Evolutionary conservation across 2,888 invertebrate species (phyloP), one percentile per base, ranked within the genome.

Genomic region (Spilosoma lubricipeda): DNA sequence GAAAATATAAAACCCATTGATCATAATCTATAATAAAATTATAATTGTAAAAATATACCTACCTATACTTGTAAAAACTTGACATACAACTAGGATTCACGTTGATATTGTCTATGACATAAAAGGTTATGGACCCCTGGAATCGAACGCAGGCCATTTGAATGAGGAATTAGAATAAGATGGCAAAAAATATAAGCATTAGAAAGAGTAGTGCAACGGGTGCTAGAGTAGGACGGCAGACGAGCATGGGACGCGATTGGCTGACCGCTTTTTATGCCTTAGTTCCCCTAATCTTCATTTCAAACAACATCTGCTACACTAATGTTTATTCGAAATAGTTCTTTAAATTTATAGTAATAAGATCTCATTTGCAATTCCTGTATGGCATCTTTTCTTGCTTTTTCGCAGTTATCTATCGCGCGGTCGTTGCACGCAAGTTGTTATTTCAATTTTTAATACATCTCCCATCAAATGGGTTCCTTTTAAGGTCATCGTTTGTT

Each of bases 261-360:
- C 92, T 94, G 94, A 93, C 94, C 93, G 90, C 91, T 95, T 95
- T 95, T 95, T 95, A 95, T 95, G 93, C 91, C 86, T 95, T 94
- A 95, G 94, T 95, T 95, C 95, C 95, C 95, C 95, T 95, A 95
- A 95, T 95, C 94, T 95, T 94, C 90, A 91, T 94, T 94, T 93
- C 91, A 92, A 93, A 91, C 90, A 93, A 93, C 95, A 95, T 95
- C 95, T 95, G 95, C 94, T 90, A 83, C 90, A 88, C 87, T 93
- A 91, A 94, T 94, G 92, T 93, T 91, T 92, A 93, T 92, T 91
- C 92, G 93, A 94, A 94, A 94, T 92, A 89, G 92, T 91, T 90
- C 94, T 92, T 93, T 95, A 95, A 93, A 91, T 89, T 93, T 91
- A 93, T 91, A 85, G 88, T 30, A 69, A 85, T 94, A 94, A 90